Evolutionary conservation across 2,797 vertebrate genomes (phyloP), one percentile per base, ranked within the genome.

Genomic region (Nannoperca australis): DNA sequence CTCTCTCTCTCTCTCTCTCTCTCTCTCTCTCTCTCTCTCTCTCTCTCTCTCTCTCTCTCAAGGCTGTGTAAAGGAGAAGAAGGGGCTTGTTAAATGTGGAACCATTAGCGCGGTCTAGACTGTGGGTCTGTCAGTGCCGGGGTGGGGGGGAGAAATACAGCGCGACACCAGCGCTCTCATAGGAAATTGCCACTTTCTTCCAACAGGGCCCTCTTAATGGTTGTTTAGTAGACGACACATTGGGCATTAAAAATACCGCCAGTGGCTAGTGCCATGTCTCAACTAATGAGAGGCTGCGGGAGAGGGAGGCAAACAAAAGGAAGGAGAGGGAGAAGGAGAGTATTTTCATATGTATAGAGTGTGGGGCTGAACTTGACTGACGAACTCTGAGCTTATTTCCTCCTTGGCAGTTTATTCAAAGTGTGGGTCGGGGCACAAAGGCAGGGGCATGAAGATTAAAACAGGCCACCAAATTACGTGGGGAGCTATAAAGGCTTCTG

Each of bases 171-270:
- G 71, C 17, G 17, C 70, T 85, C 80, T 85, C 73, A 79, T 79
- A 88, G 88, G 86, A 94, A 93, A 94, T 93, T 88, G 87, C 88
- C 83, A 90, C 86, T 92, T 88, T 89, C 81, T 78, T 79, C 79
- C 82, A 87, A 77, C 79, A 76, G 75, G 78, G 67, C 50, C 24
- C 64, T 79, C 62, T 82, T 91, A 90, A 90, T 85, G 86, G 84
- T 84, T 89, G 85, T 92, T 91, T 92, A 91, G 85, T 76, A 70
- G 78, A 83, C 47, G 50, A 86, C 83, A 89, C 78, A 76, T 60
- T 79, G 77, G 80, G 81, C 84, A 81, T 89, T 88, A 84, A 85
- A 90, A 89, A 83, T 51, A 72, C 61, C 1, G 61, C 88, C 78
- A 27, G 68, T 73, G 85, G 86, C 85, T 51, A 73, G 71, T 76